Base-by-base conservation (phyloP, 2,797 vertebrate species). In the Lateolabrax maculatus region DNA sequence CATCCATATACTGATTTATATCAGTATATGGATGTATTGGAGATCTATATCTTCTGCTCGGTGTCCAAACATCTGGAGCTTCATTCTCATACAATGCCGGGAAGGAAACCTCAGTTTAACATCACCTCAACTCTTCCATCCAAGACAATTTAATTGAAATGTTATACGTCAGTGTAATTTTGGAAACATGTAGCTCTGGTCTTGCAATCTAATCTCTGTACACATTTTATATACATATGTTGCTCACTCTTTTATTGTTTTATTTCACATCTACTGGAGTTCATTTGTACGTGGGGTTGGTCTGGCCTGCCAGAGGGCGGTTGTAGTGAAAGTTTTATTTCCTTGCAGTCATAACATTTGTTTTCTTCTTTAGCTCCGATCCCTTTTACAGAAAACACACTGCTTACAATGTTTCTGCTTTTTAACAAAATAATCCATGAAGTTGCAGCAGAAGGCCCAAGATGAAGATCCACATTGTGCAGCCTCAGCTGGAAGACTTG, bases 291-390 rank as follows among this genome's bases (percentile, higher is more conserved):
- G 78, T 76, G 76, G 83, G 29, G 81, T 85, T 73, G 49, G 75
- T 71, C 41, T 39, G 53, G 46, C 25, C 62, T 64, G 71, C 57
- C 77, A 71, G 63, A 84, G 56, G 77, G 68, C 46, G 66, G 84
- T 77, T 71, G 60, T 72, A 75, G 86, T 87, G 79, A 85, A 79
- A 49, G 48, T 84, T 89, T 88, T 71, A 87, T 85, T 80, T 85
- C 57, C 51, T 80, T 66, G 52, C 61, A 41, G 87, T 90, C 82
- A 64, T 80, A 83, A 85, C 72, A 81, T 83, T 90, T 87, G 88
- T 87, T 90, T 84, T 84, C 61, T 79, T 31, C 83, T 76, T 66
- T 64, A 82, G 71, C 71, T 65, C 65, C 29, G 60, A 46, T 31
- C 46, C 37, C 37, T 39, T 71, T 84, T 34, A 79, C 57, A 83